Evolutionary conservation across 2,113 vertebrate genomes (phyloP), one percentile per base, ranked within the genome.

Genomic region (Orientallactaga bullata): DNA sequence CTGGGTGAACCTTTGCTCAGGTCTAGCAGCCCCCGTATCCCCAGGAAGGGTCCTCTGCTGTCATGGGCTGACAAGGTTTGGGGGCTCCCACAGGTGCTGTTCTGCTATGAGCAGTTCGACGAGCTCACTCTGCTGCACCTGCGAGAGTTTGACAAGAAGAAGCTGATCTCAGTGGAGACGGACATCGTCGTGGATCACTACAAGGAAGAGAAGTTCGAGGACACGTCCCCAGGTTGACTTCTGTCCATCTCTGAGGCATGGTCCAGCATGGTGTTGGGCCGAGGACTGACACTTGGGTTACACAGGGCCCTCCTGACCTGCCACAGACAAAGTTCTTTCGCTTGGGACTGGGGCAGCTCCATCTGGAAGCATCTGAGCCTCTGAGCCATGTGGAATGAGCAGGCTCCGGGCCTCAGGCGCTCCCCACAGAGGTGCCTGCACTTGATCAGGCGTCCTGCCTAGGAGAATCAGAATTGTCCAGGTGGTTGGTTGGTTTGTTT

Each of bases 171-270:
- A 0, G 99, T 99, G 81, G 99, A 99, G 97, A 99, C 99, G 0
- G 99, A 99, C 98, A 99, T 99, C 1, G 99, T 99, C 13, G 99
- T 99, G 0, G 99, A 99, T 95, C 99, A 99, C 98, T 99, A 99
- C 95, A 99, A 99, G 97, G 99, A 99, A 96, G 99, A 99, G 97
- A 99, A 99, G 95, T 99, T 99, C 90, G 99, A 99, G 92, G 99
- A 99, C 61, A 95, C 47, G 51, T 97, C 94, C 60, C 97, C 98
- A 96, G 99, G 99, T 99, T 85, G 5, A 0, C 0, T 47, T 39
- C 85, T 60, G 28, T 4, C n/a, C 65, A 17, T 28, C 61, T 66
- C 68, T 15, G 20, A 30, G 23, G 20, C 2, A 4, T 2, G 30
- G 61, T 51, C 39, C 39, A n/a, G 3, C 66, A 32, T 23, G n/a